Conservation (phyloP, 2,113 vertebrate species). For the Romanogobio albipinnatus region DNA sequence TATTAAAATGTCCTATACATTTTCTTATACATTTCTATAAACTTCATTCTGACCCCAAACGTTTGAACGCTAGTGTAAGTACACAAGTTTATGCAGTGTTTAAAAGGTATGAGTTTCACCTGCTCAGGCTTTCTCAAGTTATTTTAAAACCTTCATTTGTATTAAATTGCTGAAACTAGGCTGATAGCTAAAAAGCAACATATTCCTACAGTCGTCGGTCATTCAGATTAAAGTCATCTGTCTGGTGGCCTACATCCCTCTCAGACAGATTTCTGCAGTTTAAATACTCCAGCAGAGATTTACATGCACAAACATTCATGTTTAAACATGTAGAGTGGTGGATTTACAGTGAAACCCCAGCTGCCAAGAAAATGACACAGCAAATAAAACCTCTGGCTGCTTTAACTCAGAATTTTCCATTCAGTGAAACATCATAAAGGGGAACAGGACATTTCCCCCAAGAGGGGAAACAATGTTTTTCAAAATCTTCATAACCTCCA, state of each 20-base stretch:
- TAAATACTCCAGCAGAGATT: conserved; percentile 13
- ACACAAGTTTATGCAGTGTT: neutral
- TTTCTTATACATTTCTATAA: too few species aligned
- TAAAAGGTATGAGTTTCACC: neutral
- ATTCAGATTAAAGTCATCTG: neutral
- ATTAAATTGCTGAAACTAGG: neutral
- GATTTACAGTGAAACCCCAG: conserved; percentile 21
- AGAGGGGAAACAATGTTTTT: neutral
- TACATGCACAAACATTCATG: neutral
- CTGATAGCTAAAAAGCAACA: neutral
- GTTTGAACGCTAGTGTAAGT: neutral
- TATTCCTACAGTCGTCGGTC: neutral
- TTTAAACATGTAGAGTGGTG: conserved; percentile 27
- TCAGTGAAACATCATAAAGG: neutral
- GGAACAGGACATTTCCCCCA: neutral
- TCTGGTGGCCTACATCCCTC: neutral
- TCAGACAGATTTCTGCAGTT: conserved; percentile 25
- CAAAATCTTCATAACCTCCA: neutral
- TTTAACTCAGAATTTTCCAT: conserved; percentile 5
- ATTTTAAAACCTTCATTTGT: neutral
- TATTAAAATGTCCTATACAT: too few species aligned
- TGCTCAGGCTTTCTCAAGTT: neutral
- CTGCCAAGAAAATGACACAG: conserved; percentile 35
- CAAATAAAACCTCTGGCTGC: conserved; percentile 14
- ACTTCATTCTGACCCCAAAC: too few species aligned